Percentiles rank a stretch among this genome's conserved stretches.
phyloP scores from a whole-genome alignment of 2,113 vertebrate genomes.

The Lutjanus erythropterus region DNA sequence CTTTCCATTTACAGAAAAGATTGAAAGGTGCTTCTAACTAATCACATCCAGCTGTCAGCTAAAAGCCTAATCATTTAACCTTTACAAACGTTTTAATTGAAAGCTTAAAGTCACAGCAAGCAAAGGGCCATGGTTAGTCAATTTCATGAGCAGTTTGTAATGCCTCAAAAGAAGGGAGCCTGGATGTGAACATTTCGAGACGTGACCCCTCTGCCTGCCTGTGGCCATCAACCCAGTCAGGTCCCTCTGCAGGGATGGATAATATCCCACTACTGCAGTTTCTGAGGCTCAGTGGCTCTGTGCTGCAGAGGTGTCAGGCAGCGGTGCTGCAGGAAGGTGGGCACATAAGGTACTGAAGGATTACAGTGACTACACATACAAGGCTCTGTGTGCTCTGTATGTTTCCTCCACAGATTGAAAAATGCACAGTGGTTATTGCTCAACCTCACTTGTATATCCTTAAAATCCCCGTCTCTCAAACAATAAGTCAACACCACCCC shows the following conservation, averaged over 20 bases:
- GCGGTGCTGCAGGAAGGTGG: conserved; percentile 8
- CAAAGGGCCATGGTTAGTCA: conserved; percentile 6
- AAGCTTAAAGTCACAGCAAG: conserved; percentile 46
- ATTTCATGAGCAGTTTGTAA: conserved; percentile 17
- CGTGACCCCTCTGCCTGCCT: conserved; percentile 4
- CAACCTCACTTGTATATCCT: neutral
- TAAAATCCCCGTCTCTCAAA: neutral
- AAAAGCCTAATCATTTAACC: conserved; percentile 23
- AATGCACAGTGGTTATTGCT: neutral
- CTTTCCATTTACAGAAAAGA: conserved; percentile 1
- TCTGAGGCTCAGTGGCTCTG: neutral
- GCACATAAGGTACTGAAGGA: neutral
- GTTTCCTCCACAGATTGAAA: neutral
- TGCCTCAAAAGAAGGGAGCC: neutral
- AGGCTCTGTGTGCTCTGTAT: neutral
- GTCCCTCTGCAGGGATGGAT: conserved; percentile 20
- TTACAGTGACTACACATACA: neutral
- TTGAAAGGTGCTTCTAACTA: neutral
- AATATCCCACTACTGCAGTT: conserved; percentile 1
- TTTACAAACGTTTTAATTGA: conserved; percentile 50
- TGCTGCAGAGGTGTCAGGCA: conserved; percentile 33
- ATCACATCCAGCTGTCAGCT: conserved; percentile 18
- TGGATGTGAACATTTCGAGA: conserved; percentile 6
- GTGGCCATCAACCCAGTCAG: conserved; percentile 8
- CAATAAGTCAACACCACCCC: neutral